Base-by-base conservation (phyloP, 2,797 vertebrate species). In the Rhinogobio ventralis region DNA sequence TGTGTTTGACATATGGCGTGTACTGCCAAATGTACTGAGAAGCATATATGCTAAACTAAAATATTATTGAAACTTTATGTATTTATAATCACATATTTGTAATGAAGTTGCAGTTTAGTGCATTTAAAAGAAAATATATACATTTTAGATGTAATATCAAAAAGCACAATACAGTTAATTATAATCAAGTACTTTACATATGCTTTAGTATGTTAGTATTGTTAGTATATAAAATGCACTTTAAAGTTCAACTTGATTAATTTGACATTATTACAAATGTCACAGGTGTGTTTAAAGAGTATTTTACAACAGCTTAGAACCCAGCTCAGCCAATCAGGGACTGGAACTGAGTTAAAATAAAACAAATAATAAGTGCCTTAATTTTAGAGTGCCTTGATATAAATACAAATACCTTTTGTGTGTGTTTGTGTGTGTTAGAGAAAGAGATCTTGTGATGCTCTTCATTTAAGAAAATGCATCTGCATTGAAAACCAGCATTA, bases 201-300 rank as follows among this genome's bases (percentile, higher is more conserved):
- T 20, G 46, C 28, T 74, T 33, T 74, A 53, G 19, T 53, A 33
- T 74, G 5, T 3, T 73, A 51, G 9, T 51, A 10, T 42, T 42
- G 39, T 2, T 42, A 42, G 39, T 28, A 74, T 30, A 19, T 30
- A 20, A 51, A 30, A 51, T 51, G 28, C 72, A 23, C 28, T 74
- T 30, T 30, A 53, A 33, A 74, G 28, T 74, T 4, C 20, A 33
- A 33, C 1, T 53, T 33, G 5, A 28, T 13, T 51, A 6, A 73
- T 30, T 53, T 36, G 10, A 14, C 28, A 3, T 53, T 74, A 20
- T 30, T 51, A 28, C 25, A 51, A 10, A 74, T 23, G 45, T 75
- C 49, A 53, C 28, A 53, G 20, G 19, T 75, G 72, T 55, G 30
- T 74, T 74, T 74, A 75, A 33, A 13, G 28, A 55, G 49, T 74